Percentiles rank a stretch among this genome's conserved stretches.
Conservation (phyloP, 2,113 vertebrate species). For the Nesogale talazaci region DNA sequence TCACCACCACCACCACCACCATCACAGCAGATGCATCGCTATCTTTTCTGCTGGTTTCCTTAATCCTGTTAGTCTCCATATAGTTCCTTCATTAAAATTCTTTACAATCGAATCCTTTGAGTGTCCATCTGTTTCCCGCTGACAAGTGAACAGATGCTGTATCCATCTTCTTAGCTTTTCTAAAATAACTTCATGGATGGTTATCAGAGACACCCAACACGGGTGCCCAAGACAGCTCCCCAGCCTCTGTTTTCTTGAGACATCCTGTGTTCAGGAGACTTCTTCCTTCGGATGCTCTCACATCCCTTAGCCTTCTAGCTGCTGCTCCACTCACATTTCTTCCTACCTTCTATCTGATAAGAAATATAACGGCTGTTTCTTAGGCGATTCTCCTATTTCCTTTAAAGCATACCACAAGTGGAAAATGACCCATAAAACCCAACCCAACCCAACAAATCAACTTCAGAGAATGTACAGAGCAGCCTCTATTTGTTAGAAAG, state of each 20-base stretch:
- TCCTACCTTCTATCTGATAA: background rate
- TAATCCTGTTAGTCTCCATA: background rate
- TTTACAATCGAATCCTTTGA: background rate
- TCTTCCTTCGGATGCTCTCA: too few species aligned
- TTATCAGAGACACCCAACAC: too few species aligned
- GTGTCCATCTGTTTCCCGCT: background rate
- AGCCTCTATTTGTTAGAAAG: background rate
- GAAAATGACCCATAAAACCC: background rate
- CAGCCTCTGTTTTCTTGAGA: background rate
- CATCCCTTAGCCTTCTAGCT: background rate
- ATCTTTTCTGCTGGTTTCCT: background rate
- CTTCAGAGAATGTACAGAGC: background rate
- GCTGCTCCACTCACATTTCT: too few species aligned
- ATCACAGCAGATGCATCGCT: too few species aligned
- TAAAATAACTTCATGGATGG: background rate
- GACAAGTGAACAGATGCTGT: background rate
- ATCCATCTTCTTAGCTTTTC: background rate
- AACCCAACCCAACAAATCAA: background rate
- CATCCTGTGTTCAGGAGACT: background rate
- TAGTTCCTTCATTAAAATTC: background rate
- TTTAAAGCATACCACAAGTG: background rate
- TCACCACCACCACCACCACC: too few species aligned
- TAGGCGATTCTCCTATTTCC: background rate
- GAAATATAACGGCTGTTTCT: background rate
- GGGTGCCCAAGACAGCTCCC: background rate